Percentiles rank a stretch among this genome's conserved stretches.
Evolutionary conservation across 2,888 invertebrate species (phyloP).

Genomic region (Aelia acuminata): DNA sequence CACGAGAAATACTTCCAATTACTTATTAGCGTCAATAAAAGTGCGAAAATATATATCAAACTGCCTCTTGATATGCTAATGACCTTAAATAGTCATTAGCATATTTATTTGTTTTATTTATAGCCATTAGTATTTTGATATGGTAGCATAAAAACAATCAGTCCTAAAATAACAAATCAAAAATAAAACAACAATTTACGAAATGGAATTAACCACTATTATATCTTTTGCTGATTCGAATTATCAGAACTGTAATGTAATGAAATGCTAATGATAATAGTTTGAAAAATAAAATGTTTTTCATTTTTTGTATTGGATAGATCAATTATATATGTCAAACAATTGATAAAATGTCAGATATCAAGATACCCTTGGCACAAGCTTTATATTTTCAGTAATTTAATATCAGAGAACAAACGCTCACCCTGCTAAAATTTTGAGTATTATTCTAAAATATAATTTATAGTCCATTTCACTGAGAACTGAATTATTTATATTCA

Average conservation of each 20-base stretch:
- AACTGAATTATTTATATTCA: no score
- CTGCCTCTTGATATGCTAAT: no score
- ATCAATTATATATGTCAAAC: neutral
- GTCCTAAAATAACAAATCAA: neutral
- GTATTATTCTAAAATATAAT: no score
- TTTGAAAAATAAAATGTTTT: neutral
- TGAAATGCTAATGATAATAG: neutral
- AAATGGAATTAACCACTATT: neutral
- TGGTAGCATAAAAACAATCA: neutral
- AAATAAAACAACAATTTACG: neutral
- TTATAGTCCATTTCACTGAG: no score
- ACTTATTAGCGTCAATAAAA: no score
- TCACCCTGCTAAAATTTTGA: neutral
- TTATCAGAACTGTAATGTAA: neutral
- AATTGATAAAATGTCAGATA: neutral
- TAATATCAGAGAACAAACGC: neutral
- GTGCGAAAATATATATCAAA: no score
- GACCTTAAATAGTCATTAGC: no score
- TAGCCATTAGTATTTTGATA: neutral
- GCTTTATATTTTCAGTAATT: neutral
- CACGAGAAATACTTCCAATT: no score
- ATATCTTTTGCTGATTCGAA: conserved; percentile 23
- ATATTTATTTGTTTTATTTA: neutral
- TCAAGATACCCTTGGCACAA: conserved; percentile 30
- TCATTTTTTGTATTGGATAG: neutral